phyloP scores from a whole-genome alignment of 2,888 invertebrate species.

The Teleogryllus oceanicus region DNA sequence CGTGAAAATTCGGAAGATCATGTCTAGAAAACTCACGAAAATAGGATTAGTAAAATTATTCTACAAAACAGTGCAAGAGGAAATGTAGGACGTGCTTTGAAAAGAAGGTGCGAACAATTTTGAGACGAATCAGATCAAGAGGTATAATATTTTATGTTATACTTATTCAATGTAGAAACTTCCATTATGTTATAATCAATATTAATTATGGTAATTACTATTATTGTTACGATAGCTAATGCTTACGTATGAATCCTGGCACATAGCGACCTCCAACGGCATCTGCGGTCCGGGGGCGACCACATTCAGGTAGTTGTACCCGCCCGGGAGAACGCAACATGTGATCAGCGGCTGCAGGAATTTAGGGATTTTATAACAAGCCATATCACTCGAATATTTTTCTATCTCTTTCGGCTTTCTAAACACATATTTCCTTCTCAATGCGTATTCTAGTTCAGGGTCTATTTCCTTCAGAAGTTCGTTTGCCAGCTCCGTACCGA shows the following conservation, averaged over 20 bases:
- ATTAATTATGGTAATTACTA: too few relatives aligned
- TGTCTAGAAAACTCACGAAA: too few relatives aligned
- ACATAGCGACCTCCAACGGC: conserved; percentile 53
- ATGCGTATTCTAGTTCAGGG: not conserved
- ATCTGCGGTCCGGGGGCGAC: conserved; percentile 56
- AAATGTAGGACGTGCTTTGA: too few relatives aligned
- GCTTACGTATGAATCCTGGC: conserved; percentile 29
- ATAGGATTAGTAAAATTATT: too few relatives aligned
- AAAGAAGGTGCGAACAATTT: too few relatives aligned
- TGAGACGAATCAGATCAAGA: too few relatives aligned
- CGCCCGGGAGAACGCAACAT: conserved; percentile 57
- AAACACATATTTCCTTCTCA: not conserved
- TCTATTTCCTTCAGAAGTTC: conserved; percentile 8
- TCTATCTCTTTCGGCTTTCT: not conserved
- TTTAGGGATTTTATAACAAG: not conserved
- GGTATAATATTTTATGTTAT: too few relatives aligned
- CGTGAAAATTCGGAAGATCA: too few relatives aligned
- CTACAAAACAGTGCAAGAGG: too few relatives aligned
- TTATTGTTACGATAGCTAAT: not conserved
- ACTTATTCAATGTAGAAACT: too few relatives aligned
- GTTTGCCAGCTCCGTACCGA: not conserved
- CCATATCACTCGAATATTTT: not conserved
- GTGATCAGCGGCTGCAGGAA: conserved; percentile 23
- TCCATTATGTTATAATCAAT: too few relatives aligned
- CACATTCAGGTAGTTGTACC: conserved; percentile 58